Conservation (phyloP, 37 sponge, comb jelly and placozoan species). For the Theonella swinhoei region DNA sequence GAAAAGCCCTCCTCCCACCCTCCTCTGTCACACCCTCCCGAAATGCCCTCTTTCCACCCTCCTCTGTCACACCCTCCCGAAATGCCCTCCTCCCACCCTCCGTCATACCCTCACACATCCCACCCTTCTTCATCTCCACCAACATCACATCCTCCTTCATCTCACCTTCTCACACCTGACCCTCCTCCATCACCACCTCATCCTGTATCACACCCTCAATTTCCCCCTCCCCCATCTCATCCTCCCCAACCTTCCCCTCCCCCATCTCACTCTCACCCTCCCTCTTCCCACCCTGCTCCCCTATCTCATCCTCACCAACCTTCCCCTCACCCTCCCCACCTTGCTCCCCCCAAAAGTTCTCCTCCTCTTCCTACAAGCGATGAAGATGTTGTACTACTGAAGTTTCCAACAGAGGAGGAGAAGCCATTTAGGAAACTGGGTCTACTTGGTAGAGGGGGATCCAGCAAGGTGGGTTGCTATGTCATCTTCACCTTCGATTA, state of each 20-base stretch:
- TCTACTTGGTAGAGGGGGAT: conserved; percentile 51
- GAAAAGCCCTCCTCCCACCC: too few species aligned
- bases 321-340: background rate
- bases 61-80: too few species aligned
- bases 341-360: background rate
- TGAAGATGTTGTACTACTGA: conserved; percentile 20
- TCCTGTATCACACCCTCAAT: background rate
- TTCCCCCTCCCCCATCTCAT: background rate
- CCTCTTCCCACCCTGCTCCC: background rate
- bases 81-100: background rate
- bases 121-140: background rate
- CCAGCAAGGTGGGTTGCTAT: conserved; percentile 53
- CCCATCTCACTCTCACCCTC: background rate
- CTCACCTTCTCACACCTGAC: background rate
- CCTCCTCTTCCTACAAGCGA: background rate
- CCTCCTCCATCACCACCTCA: background rate
- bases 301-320: background rate
- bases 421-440: conserved; percentile 34
- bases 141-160: background rate
- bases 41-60: too few species aligned
- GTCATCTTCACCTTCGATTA: too few species aligned
- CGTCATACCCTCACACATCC: too few species aligned
- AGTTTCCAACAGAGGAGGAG: background rate
- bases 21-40: too few species aligned
- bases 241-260: background rate